These are phyloP conservation scores for Phalacrocorax pelagicus DNA, from an alignment of 2,113 vertebrate genomes.

Conservation along the genomic window DNA sequence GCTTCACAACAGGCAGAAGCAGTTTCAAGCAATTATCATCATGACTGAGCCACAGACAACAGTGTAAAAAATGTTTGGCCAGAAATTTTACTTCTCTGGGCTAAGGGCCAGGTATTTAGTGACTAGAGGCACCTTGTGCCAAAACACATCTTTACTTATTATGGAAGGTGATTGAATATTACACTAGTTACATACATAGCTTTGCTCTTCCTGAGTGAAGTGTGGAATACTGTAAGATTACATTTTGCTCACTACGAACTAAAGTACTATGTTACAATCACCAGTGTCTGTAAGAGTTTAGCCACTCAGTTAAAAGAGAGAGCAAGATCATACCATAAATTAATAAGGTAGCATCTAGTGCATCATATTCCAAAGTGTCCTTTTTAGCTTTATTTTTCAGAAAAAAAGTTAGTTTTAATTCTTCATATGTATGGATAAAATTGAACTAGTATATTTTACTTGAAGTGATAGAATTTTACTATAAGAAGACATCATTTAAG, in stretches of 20 bases:
- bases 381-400: not conserved
- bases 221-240: not conserved
- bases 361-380: not conserved
- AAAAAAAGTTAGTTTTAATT: not conserved
- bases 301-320: not conserved
- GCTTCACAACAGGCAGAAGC: not conserved
- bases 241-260: not conserved
- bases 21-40: constrained; percentile 17
- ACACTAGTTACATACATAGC: not conserved
- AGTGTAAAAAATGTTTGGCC: not conserved
- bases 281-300: not conserved
- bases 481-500: not conserved
- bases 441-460: not conserved
- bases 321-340: not conserved
- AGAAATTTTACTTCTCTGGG: constrained; percentile 12
- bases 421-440: not conserved
- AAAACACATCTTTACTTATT: constrained; percentile 40
- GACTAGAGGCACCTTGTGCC: not conserved
- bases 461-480: not conserved
- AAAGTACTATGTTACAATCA: not conserved
- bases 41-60: not conserved
- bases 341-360: not conserved
- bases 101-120: constrained; percentile 8
- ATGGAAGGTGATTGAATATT: not conserved
- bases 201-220: not conserved